These are phyloP conservation scores for Achlya flavicornis DNA, from an alignment of 2,888 invertebrate species.

Conservation along the genomic window DNA sequence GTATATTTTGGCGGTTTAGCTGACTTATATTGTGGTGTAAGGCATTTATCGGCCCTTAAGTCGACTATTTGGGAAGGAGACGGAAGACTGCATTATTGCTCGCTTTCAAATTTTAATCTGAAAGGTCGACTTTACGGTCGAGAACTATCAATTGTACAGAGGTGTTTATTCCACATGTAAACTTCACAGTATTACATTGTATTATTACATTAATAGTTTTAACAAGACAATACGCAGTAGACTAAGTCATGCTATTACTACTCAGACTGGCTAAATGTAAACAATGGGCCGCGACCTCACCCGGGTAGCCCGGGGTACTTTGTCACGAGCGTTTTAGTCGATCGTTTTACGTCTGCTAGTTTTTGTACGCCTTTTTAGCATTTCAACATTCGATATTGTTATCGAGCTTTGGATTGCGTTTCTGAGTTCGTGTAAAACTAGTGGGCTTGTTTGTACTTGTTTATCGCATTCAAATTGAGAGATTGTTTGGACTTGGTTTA, in stretches of 20 bases:
- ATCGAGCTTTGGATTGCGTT: constrained; percentile 24
- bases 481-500: constrained; percentile 21
- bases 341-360: constrained; percentile 53
- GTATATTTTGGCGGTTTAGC: no score
- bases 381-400: constrained; percentile 45
- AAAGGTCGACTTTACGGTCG: no score
- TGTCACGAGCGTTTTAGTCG: constrained; percentile 54
- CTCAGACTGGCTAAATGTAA: constrained; percentile 42
- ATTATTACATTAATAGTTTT: no score
- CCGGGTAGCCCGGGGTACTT: constrained; percentile 41
- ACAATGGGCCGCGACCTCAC: constrained; percentile 43
- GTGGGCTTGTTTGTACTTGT: constrained; percentile 1
- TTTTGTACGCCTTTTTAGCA: constrained; percentile 46
- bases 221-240: constrained; percentile 6
- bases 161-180: no score
- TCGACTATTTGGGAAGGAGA: no score
- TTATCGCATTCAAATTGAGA: constrained; percentile 8
- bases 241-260: constrained; percentile 28
- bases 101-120: no score
- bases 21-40: no score
- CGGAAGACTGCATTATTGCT: no score
- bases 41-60: no score
- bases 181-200: no score
- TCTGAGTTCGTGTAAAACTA: not conserved
- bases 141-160: no score